Percentiles rank a stretch among this genome's conserved stretches.
Conservation (phyloP, 2,113 vertebrate species). For the Tympanuchus pallidicinctus region DNA sequence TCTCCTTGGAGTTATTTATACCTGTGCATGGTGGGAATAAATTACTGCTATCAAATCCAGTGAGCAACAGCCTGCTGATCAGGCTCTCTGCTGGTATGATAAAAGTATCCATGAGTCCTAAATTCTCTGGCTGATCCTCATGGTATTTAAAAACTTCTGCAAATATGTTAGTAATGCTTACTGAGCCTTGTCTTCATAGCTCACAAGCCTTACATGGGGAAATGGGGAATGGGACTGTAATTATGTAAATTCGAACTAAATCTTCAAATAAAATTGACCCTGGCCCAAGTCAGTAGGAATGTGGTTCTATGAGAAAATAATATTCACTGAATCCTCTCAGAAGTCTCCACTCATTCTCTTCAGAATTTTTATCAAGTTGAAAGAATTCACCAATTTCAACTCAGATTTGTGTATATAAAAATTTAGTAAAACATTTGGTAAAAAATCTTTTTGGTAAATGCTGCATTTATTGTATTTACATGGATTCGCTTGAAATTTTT, state of each 20-base stretch:
- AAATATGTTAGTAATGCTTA: neutral
- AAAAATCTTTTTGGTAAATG: neutral
- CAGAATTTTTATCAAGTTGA: neutral
- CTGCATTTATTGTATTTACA: neutral
- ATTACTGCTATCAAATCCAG: neutral
- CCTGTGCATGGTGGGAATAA: neutral
- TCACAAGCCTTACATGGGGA: neutral
- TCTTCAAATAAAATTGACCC: neutral
- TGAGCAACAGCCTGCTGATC: neutral
- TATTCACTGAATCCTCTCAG: neutral
- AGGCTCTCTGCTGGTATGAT: neutral
- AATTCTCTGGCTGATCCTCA: neutral
- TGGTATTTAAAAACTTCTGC: neutral
- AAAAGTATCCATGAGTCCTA: neutral
- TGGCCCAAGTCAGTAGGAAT: neutral
- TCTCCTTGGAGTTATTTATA: neutral
- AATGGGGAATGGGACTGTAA: neutral
- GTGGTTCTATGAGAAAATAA: neutral
- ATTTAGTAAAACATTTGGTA: neutral
- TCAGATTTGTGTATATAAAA: neutral
- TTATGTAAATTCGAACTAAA: neutral
- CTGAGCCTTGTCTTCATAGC: neutral
- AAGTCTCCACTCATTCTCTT: neutral
- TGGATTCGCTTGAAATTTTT: neutral
- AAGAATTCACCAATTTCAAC: neutral